phyloP scores from a whole-genome alignment of 2,797 vertebrate species.

The Diplodus puntazzo region DNA sequence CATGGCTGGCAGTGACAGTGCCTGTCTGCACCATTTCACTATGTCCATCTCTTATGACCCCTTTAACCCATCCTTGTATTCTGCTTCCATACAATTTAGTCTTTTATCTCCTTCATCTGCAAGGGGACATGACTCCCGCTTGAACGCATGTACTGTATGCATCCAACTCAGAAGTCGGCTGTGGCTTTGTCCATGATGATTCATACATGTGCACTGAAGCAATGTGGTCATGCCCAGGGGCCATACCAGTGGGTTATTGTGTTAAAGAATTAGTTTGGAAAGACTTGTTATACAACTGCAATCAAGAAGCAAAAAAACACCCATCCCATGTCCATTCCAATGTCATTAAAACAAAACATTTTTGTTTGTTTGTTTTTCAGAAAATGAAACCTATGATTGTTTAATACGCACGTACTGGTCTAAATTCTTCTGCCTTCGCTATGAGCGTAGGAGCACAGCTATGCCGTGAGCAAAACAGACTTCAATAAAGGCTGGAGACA shows the following conservation, averaged over 20 bases:
- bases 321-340: background rate
- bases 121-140: conserved; percentile 11
- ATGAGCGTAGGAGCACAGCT: background rate
- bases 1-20: conserved; percentile 60
- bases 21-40: conserved; percentile 54
- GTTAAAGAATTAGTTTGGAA: conserved; percentile 26
- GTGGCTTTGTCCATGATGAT: conserved; percentile 30
- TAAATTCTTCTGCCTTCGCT: background rate
- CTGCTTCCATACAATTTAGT: conserved; percentile 31
- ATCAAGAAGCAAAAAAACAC: conserved; percentile 24
- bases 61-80: conserved; percentile 37
- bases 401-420: background rate
- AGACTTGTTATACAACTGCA: conserved; percentile 11
- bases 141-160: background rate
- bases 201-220: conserved; percentile 23
- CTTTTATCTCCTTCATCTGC: conserved; percentile 36
- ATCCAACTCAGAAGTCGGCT: conserved; percentile 1
- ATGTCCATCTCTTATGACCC: conserved; percentile 58
- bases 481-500: background rate
- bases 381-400: background rate
- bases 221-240: conserved; percentile 15
- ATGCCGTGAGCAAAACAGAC: background rate
- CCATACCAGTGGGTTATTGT: conserved; percentile 2
- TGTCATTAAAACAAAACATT: background rate
- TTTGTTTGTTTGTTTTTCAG: background rate